A percentile compares a stretch with the other conserved stretches of the same genome.
phyloP scores from a whole-genome alignment of 2,113 vertebrate genomes.

The Polyodon spathula region DNA sequence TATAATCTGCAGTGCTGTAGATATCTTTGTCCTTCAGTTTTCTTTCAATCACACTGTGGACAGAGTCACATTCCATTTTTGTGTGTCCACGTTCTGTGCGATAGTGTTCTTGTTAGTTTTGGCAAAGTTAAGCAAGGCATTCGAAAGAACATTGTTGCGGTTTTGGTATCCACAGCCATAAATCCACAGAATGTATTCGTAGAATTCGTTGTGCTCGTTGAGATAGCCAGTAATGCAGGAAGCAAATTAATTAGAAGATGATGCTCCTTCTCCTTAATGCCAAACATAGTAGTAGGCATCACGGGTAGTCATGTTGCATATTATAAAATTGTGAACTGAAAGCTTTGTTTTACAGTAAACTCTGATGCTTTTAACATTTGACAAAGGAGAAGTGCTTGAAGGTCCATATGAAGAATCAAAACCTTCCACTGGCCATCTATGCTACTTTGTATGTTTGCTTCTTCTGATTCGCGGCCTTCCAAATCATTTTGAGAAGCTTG shows the following conservation, averaged over 20 bases:
- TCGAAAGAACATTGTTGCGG: not conserved
- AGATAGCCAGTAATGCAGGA: slow-evolving; percentile 5
- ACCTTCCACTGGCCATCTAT: too few relatives aligned
- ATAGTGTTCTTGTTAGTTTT: not conserved
- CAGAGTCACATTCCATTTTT: slow-evolving; percentile 12
- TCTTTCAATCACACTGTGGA: slow-evolving; percentile 9
- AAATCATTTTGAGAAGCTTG: too few relatives aligned
- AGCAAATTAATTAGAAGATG: slow-evolving; percentile 7
- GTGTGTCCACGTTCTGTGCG: slow-evolving; percentile 3
- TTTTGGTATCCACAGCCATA: slow-evolving; percentile 7
- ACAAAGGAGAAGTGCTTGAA: slow-evolving; percentile 15
- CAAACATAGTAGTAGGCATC: slow-evolving; percentile 2
- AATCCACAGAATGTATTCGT: slow-evolving; percentile 7
- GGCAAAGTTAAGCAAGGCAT: not conserved
- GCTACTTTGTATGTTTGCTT: too few relatives aligned
- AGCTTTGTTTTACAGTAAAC: slow-evolving; percentile 18
- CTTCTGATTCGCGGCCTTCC: too few relatives aligned
- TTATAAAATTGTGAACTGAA: slow-evolving; percentile 3
- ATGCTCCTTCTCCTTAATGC: not conserved
- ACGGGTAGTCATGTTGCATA: slow-evolving; percentile 2
- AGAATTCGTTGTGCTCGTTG: not conserved
- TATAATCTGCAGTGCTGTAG: slow-evolving; percentile 2
- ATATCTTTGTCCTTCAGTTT: slow-evolving; percentile 6
- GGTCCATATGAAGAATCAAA: slow-evolving; percentile 5
- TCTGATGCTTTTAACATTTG: slow-evolving; percentile 3